phyloP scores from a whole-genome alignment of 1,140 invertebrate genomes.

The Drosophila quadrilineata region DNA sequence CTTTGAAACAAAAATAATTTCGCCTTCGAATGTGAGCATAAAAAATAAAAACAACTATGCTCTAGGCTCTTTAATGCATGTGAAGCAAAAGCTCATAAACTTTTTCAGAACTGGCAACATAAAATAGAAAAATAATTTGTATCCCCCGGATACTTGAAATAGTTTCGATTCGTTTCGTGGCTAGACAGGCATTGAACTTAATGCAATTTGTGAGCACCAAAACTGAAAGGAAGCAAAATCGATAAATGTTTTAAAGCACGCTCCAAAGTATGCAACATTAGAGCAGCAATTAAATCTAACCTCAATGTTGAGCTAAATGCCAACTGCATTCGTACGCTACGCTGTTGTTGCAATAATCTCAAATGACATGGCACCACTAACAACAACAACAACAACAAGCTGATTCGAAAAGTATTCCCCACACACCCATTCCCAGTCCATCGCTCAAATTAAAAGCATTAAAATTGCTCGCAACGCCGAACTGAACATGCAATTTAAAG shows the following conservation, averaged over 20 bases:
- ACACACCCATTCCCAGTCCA: conserved; percentile 3
- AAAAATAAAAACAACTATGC: too few species aligned
- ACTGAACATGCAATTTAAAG: conserved; percentile 70
- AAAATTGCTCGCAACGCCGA: conserved; percentile 49
- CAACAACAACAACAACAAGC: too few species aligned
- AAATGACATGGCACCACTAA: conserved; percentile 34
- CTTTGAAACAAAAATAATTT: conserved; percentile 47
- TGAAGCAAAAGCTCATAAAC: conserved; percentile 48
- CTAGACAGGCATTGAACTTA: conserved; percentile 36
- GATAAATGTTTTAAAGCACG: conserved; percentile 41
- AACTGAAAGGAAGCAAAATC: conserved; percentile 30
- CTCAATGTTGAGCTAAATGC: conserved; percentile 42
- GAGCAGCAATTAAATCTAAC: conserved; percentile 26
- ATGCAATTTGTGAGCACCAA: conserved; percentile 22
- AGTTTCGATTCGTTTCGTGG: conserved; percentile 7
- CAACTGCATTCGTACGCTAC: not conserved
- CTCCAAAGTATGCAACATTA: conserved; percentile 23
- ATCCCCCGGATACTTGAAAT: conserved; percentile 40
- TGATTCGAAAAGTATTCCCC: conserved; percentile 1
- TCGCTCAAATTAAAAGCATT: conserved; percentile 61
- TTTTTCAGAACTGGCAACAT: conserved; percentile 37
- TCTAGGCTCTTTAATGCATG: conserved; percentile 17
- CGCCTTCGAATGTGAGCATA: conserved; percentile 27
- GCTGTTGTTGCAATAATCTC: conserved; percentile 14
- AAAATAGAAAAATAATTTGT: conserved; percentile 19